Conservation (phyloP, 2,888 invertebrate genomes). For the Scelioninae gen. 1 region DNA sequence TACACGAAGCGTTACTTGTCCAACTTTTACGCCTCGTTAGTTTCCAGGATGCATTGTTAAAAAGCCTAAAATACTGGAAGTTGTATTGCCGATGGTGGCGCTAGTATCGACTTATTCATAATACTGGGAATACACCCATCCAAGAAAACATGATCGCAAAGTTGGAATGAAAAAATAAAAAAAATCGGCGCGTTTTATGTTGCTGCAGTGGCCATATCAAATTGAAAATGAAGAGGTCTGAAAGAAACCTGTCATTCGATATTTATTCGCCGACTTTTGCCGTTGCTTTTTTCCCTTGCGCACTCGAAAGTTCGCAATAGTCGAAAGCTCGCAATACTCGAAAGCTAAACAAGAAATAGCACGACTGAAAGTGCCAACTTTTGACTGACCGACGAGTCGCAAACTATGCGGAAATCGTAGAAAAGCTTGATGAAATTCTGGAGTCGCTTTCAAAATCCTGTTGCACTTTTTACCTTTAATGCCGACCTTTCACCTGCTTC, state of each 20-base stretch:
- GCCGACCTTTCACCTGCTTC: not conserved
- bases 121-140: not conserved
- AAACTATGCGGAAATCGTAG: constrained; percentile 65
- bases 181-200: constrained; percentile 8
- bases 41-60: constrained; percentile 52
- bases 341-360: constrained; percentile 35
- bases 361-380: constrained; percentile 48
- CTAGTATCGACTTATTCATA: too few species aligned
- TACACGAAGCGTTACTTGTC: constrained; percentile 19
- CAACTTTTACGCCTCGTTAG: constrained; percentile 56
- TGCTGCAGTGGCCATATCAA: constrained; percentile 24
- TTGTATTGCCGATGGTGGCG: not conserved
- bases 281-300: constrained; percentile 11
- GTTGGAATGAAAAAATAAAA: constrained; percentile 15
- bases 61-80: constrained; percentile 31
- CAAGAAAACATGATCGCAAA: not conserved
- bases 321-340: constrained; percentile 44
- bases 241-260: constrained; percentile 53
- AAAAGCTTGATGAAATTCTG: constrained; percentile 63
- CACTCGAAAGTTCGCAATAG: constrained; percentile 45
- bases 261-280: constrained; percentile 49
- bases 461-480: constrained; percentile 54
- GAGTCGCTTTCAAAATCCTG: constrained; percentile 39
- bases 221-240: constrained; percentile 46
- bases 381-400: constrained; percentile 51